Evolutionary conservation across 2,888 invertebrate species (phyloP).

Genomic region (Andrena trimmerana): DNA sequence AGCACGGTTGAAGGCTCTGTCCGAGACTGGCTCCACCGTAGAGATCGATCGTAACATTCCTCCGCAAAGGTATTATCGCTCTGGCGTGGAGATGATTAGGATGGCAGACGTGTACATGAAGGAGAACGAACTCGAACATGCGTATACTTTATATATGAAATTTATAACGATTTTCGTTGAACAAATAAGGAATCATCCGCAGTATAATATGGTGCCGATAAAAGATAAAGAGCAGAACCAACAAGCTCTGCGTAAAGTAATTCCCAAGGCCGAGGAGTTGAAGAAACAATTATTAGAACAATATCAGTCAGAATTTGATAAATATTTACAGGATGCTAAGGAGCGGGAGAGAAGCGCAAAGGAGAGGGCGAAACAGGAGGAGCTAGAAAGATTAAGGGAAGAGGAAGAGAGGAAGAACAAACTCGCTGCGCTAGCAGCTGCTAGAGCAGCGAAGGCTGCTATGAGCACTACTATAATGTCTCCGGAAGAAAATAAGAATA

Average conservation of each 20-base stretch:
- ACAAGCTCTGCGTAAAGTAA: constrained; percentile 91
- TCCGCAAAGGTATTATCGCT: constrained; percentile 94
- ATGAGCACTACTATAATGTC: constrained; percentile 51
- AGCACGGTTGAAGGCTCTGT: constrained; percentile 89
- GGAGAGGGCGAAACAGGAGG: constrained; percentile 82
- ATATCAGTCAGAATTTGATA: constrained; percentile 91
- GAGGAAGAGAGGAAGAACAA: constrained; percentile 78
- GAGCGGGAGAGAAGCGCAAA: constrained; percentile 84
- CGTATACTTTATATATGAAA: constrained; percentile 96
- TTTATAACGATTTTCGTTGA: constrained; percentile 97
- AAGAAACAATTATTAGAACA: constrained; percentile 91
- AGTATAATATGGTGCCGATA: constrained; percentile 90
- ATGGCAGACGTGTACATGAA: constrained; percentile 96
- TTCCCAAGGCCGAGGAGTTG: constrained; percentile 95
- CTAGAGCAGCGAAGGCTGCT: constrained; percentile 70
- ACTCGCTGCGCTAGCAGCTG: constrained; percentile 71
- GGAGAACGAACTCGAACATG: constrained; percentile 95
- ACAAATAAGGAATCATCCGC: constrained; percentile 95
- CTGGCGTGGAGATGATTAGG: constrained; percentile 95
- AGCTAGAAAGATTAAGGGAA: constrained; percentile 79
- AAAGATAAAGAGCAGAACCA: constrained; percentile 90
- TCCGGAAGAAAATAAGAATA: constrained; percentile 63
- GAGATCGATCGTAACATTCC: constrained; percentile 91
- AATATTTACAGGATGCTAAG: constrained; percentile 87
- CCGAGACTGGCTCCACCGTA: constrained; percentile 89